These are phyloP conservation scores for Ariopsis seemanni DNA, from an alignment of 2,113 vertebrate species.

Conservation along the genomic window DNA sequence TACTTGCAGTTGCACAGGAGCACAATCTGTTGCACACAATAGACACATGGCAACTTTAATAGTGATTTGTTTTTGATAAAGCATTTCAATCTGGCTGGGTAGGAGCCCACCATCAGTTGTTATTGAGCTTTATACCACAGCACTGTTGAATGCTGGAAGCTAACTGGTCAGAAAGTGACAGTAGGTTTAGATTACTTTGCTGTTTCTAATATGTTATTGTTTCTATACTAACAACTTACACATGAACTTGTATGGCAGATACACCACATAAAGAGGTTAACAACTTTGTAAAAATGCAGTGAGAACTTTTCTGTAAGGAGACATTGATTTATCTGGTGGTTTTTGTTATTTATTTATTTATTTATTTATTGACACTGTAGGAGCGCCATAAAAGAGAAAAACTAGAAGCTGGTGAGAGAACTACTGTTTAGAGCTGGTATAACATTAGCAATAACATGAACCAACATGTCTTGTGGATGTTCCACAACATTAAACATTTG, in stretches of 20 bases:
- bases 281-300: not conserved
- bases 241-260: not conserved
- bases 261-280: not conserved
- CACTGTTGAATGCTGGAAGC: not conserved
- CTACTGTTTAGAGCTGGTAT: not conserved
- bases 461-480: not conserved
- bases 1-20: not conserved
- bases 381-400: not conserved
- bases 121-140: not conserved
- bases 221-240: not conserved
- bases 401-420: not conserved
- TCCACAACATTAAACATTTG: not conserved
- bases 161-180: not conserved
- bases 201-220: not conserved
- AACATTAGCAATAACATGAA: not conserved
- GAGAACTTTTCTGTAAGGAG: too few species aligned
- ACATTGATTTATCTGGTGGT: too few species aligned
- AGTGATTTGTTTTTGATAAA: conserved; percentile 4
- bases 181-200: not conserved
- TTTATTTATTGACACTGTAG: not conserved
- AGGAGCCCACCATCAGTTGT: not conserved
- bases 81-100: not conserved
- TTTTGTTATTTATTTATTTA: too few species aligned
- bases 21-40: conserved; percentile 23
- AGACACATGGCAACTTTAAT: not conserved